Conservation (phyloP, 2,888 invertebrate genomes). For the Ennomos erosarius region DNA sequence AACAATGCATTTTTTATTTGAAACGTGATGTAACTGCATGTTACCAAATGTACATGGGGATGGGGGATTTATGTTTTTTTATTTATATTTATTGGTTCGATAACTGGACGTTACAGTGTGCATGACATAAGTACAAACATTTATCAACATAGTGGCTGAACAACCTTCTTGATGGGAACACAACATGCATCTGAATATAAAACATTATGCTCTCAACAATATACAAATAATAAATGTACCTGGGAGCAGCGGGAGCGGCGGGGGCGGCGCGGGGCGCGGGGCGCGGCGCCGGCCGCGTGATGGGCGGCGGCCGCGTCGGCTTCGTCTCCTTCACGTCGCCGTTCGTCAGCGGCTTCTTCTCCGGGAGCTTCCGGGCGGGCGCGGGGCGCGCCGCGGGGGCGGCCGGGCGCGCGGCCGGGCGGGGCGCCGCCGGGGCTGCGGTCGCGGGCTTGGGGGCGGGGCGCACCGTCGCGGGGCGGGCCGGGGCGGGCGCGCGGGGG, state of each 20-base stretch:
- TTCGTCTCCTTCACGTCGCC: constrained; percentile 79
- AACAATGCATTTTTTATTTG: no score
- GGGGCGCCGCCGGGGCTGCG: constrained; percentile 24
- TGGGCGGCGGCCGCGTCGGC: constrained; percentile 49
- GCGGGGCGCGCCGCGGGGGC: constrained; percentile 36
- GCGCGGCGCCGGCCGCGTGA: constrained; percentile 47
- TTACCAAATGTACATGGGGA: no score
- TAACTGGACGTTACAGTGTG: no score
- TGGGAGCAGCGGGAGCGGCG: constrained; percentile 45
- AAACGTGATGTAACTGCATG: no score
- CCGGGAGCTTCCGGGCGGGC: constrained; percentile 50
- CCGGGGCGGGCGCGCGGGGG: constrained; percentile 5
- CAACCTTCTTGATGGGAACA: no score
- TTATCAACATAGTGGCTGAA: no score
- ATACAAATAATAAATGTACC: no score
- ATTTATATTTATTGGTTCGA: no score
- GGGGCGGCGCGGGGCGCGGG: constrained; percentile 46
- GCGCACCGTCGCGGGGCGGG: constrained; percentile 7
- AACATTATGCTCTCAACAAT: no score
- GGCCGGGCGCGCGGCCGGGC: constrained; percentile 28
- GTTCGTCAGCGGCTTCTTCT: constrained; percentile 83
- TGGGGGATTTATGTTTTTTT: no score
- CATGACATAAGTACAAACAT: no score
- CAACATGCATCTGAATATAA: no score
- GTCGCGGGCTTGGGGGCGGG: constrained; percentile 14